Conservation (phyloP, 1,140 invertebrate genomes). For the Pogonus chalceus region DNA sequence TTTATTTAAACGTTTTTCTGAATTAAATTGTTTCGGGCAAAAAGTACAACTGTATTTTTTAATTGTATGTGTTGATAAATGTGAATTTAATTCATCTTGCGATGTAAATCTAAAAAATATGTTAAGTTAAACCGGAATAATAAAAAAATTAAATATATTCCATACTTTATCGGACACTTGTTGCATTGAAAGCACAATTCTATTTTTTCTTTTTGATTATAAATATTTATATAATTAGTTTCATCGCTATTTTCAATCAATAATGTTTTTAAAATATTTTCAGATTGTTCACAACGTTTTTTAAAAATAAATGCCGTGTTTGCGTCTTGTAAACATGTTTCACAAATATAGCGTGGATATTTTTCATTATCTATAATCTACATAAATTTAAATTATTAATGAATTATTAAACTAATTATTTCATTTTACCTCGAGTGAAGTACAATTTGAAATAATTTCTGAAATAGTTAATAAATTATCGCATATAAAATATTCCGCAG, state of each 20-base stretch:
- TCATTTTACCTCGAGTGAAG: not conserved
- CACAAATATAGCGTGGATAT: conserved; percentile 2
- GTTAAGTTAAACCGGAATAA: not conserved
- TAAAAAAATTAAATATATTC: not conserved
- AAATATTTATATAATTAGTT: not conserved
- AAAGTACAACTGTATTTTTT: not conserved
- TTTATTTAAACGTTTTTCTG: not conserved
- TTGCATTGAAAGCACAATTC: not conserved
- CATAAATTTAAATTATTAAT: not conserved
- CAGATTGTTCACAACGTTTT: not conserved
- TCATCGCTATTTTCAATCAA: not conserved
- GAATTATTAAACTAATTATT: not conserved
- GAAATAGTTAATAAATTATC: not conserved
- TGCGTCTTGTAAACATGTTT: not conserved
- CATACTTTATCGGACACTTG: not conserved
- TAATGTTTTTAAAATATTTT: not conserved
- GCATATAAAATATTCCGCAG: not conserved
- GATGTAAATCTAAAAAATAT: not conserved
- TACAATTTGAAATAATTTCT: not conserved
- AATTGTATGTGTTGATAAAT: not conserved
- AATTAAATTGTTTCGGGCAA: not conserved
- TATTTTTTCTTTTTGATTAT: not conserved
- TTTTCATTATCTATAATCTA: conserved; percentile 5
- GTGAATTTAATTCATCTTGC: not conserved
- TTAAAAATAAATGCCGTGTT: conserved; percentile 1